These are phyloP conservation scores for Microcebus ravelobensis DNA, from an alignment of 2,113 vertebrate genomes.

Conservation along the genomic window DNA sequence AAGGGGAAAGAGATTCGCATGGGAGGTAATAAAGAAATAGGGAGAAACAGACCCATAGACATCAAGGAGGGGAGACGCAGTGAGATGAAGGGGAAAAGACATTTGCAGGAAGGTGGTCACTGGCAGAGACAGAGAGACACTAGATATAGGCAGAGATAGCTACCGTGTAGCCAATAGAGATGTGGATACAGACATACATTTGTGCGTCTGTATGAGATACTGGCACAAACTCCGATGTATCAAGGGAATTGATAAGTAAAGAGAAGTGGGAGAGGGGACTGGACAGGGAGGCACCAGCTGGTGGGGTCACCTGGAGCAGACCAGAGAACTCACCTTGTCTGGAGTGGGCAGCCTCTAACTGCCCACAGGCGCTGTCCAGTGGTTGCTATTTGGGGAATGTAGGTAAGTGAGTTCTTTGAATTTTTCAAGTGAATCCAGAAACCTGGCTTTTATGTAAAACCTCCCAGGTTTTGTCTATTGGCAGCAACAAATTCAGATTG, in stretches of 20 bases:
- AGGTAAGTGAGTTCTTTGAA: not conserved
- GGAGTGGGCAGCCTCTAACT: not conserved
- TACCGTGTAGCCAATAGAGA: not conserved
- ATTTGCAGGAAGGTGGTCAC: not conserved
- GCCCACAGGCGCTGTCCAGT: not conserved
- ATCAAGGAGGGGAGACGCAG: not conserved
- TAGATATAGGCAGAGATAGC: not conserved
- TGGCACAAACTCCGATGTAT: too few relatives aligned
- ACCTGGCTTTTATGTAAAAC: not conserved
- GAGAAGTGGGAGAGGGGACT: not conserved
- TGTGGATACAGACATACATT: not conserved
- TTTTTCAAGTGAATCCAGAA: not conserved
- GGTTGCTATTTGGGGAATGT: not conserved
- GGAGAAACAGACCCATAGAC: not conserved
- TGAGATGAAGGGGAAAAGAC: not conserved
- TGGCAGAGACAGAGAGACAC: not conserved
- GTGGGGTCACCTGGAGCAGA: not conserved
- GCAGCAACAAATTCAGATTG: not conserved
- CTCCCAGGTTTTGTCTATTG: not conserved
- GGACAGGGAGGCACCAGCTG: not conserved
- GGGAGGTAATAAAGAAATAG: not conserved
- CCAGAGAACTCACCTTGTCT: not conserved
- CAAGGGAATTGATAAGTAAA: not conserved
- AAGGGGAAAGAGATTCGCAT: not conserved
- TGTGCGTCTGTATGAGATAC: accelerated